These are phyloP conservation scores for Serinus canaria DNA, from an alignment of 2,113 vertebrate species.

Conservation along the genomic window DNA sequence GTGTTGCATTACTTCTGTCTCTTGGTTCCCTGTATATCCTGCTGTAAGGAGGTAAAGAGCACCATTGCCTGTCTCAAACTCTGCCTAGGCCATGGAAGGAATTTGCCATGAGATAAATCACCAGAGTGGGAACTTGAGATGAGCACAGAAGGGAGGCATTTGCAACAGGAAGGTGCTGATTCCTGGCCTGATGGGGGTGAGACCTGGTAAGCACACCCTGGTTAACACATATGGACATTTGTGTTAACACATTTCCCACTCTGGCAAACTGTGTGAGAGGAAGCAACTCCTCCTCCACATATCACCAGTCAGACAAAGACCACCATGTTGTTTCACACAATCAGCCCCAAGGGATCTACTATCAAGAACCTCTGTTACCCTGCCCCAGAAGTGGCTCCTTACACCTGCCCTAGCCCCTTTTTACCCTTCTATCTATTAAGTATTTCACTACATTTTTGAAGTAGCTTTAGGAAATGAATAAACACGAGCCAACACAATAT, in stretches of 20 bases:
- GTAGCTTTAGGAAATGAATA: not conserved
- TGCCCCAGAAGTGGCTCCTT: not conserved
- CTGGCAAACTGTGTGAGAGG: not conserved
- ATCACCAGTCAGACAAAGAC: not conserved
- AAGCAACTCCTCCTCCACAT: not conserved
- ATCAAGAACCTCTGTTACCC: not conserved
- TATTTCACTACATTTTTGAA: not conserved
- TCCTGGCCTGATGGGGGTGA: fast-evolving
- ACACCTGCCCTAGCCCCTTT: not conserved
- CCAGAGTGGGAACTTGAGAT: not conserved
- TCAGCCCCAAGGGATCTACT: too few relatives aligned
- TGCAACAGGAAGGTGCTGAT: not conserved
- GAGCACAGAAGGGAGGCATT: not conserved
- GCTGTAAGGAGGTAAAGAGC: not conserved
- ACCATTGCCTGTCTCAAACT: not conserved
- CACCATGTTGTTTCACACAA: not conserved
- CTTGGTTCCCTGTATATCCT: not conserved
- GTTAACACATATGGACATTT: not conserved
- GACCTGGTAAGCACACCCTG: not conserved
- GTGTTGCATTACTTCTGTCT: not conserved
- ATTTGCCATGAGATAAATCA: not conserved
- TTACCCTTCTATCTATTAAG: not conserved
- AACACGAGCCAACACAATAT: not conserved
- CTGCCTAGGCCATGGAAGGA: not conserved
- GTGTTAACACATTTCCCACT: not conserved